Evolutionary conservation across 1,140 invertebrate species (phyloP), one percentile per base, ranked within the genome.

Genomic region (Hyles vespertilio): DNA sequence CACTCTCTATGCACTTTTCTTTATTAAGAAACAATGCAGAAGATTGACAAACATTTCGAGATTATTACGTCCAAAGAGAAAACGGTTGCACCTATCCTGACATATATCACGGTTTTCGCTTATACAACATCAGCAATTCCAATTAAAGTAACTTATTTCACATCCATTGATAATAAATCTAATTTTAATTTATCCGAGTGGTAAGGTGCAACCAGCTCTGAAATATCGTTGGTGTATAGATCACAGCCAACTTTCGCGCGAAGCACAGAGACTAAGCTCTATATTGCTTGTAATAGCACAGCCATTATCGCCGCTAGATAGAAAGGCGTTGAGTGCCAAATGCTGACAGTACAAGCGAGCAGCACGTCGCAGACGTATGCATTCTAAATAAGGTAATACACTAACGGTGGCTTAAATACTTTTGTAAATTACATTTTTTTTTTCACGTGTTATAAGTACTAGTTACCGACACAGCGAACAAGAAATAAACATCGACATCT

Each of bases 11-110:
- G 68, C 76, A 74, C 71, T 75, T 74, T 71, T 76, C 70, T 82
- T 82, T 84, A 82, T 79, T 84, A 69, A 74, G 72, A 82, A 72
- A 67, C 53, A 67, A 77, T 77, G 70, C 70, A 65, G 69, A 63
- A 67, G 63, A 22, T 69, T 72, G 68, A 79, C 68, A 74, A 58
- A 61, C 72, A 74, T 76, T 74, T 77, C 68, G 63, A 76, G 70
- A 71, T 76, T 77, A 67, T 65, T 63, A 73, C 53, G 54, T 70
- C 60, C 52, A 65, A 70, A 67, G 67, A 55, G 60, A 34, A 53
- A 67, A 50, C 54, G 61, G 57, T 70, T 70, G 74, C 74, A 74
- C 64, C 58, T 61, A 12, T 40, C 36, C 11, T 43, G 3, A 22
- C 36, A 54, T 54, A 12, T 44, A 44, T 52, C 9, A 5, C 36